Evolutionary conservation across 2,113 vertebrate genomes (phyloP), one percentile per base, ranked within the genome.

Genomic region (Nothocercus nigrocapillus): DNA sequence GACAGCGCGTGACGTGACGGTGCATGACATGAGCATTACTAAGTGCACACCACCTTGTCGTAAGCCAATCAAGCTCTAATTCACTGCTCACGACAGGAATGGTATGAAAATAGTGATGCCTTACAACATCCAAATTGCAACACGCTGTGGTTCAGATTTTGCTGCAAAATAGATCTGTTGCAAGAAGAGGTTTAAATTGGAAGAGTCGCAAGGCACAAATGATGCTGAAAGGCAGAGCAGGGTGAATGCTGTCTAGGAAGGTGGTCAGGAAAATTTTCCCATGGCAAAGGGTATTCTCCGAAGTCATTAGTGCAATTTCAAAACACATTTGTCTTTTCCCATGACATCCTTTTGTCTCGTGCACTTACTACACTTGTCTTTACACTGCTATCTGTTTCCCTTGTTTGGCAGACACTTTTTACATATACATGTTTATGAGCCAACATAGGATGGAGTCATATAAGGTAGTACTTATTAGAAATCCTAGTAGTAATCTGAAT

Each of bases 1-100:
- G 95, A 95, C 93, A 95, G 82, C 27, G 82, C 54, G 18, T 79
- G 91, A 94, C 10, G 22, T 96, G 96, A 93, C 80, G 78, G 88
- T 86, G 95, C 95, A 72, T 94, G 95, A 88, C 93, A 95, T 44
- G 93, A 94, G 64, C 90, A 44, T 90, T 94, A 58, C 79, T 84
- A 90, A 93, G 88, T 92, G 85, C 85, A 88, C 2, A 0, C 80
- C 80, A 86, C 82, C 79, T 89, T 79, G 66, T 54, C 49, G 24
- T 76, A 75, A 92, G 62, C 49, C 19, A 76, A 76, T 93, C 76
- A 73, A 84, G 77, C 80, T 62, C 56, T 89, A 94, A 96, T 76
- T 90, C 77, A 25, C 16, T 86, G 88, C 49, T 93, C 93, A 93
- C 36, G 36, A 92, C 9, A 1, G 63, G 53, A 87, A 14, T 4